Percentiles rank a stretch among this genome's conserved stretches.
These are phyloP conservation scores for Tethya wilhelma DNA, from an alignment of 37 sponge, comb jelly and placozoan species.

Conservation along the genomic window DNA sequence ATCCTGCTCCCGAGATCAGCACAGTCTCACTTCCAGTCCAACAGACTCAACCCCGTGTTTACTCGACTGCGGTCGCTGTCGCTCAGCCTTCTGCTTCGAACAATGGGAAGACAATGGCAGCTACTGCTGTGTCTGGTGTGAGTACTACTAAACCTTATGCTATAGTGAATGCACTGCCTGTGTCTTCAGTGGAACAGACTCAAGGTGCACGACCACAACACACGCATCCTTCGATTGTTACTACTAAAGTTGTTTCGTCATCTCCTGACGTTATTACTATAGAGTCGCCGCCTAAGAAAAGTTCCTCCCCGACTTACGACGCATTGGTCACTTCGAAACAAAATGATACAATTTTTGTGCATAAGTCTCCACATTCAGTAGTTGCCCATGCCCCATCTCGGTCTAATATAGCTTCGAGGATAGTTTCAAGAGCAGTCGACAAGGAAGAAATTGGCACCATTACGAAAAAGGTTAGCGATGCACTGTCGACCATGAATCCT, in stretches of 20 bases:
- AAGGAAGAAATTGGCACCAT: constrained; percentile 20
- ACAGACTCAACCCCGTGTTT: not conserved
- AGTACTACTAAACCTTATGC: constrained; percentile 63
- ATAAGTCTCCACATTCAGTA: not conserved
- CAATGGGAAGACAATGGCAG: not conserved
- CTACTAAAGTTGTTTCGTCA: too few relatives aligned
- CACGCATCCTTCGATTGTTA: too few relatives aligned
- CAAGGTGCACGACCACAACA: too few relatives aligned
- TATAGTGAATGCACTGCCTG: constrained; percentile 47
- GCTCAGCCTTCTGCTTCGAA: not conserved
- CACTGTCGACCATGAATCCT: constrained; percentile 30
- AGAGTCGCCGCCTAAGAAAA: too few relatives aligned
- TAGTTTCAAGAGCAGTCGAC: too few relatives aligned
- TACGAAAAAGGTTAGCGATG: constrained; percentile 33
- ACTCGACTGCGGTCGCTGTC: not conserved
- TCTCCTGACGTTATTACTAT: too few relatives aligned
- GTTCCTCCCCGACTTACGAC: too few relatives aligned
- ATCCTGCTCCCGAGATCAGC: not conserved
- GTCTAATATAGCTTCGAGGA: not conserved
- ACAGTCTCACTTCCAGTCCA: not conserved
- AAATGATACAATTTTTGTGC: too few relatives aligned
- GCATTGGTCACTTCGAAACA: too few relatives aligned
- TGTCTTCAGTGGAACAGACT: not conserved
- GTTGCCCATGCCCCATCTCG: not conserved
- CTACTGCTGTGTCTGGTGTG: not conserved